Base-by-base conservation (phyloP, 2,113 vertebrate species). In the Recurvirostra avosetta region DNA sequence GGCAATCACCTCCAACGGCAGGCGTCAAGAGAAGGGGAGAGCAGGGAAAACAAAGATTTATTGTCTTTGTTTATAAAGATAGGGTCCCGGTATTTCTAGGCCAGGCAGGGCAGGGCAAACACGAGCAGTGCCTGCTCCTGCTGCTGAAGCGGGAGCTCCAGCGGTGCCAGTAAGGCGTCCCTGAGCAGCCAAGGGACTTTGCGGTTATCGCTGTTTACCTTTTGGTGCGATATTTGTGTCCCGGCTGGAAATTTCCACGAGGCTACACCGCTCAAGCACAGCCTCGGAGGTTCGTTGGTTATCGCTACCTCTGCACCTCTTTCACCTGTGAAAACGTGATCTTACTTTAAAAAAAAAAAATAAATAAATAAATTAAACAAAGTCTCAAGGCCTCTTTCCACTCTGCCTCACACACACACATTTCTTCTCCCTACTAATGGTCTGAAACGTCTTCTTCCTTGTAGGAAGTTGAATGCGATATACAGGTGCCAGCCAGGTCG, bases 391-490 rank as follows among this genome's bases (percentile, higher is more conserved):
- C 1, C 0, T 65, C 66, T 73, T 47, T 65, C 18, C 43, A 2
- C 1, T 49, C 82, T 59, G 34, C 26, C n/a, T 81, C 61, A 34
- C 68, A 12, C 7, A 29, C 38, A 11, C 6, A 0, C 2, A 2
- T 63, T 77, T 43, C 30, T 76, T 12, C 49, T 88, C 15, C 65
- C 14, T 66, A 10, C 1, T 3, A 36, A 58, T 5, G 41, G 17
- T 36, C 73, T 66, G 66, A 79, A 76, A 40, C 3, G 2, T 93
- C 40, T 74, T 16, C 32, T 91, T 90, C 34, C 83, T 84, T 87
- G 45, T 78, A 97, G 97, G 84, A 97, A 95, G 68, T 16, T 97
- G 75, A 97, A 87, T 6, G 67, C 92, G 23, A 43, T 93, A 61
- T 92, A 72, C 87, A 96, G 94, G 73, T 95, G 91, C 61, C 97